Percentiles rank a stretch among this genome's conserved stretches.
Conservation (phyloP, 2,797 vertebrate species). For the Ptychobarbus kaznakovi region DNA sequence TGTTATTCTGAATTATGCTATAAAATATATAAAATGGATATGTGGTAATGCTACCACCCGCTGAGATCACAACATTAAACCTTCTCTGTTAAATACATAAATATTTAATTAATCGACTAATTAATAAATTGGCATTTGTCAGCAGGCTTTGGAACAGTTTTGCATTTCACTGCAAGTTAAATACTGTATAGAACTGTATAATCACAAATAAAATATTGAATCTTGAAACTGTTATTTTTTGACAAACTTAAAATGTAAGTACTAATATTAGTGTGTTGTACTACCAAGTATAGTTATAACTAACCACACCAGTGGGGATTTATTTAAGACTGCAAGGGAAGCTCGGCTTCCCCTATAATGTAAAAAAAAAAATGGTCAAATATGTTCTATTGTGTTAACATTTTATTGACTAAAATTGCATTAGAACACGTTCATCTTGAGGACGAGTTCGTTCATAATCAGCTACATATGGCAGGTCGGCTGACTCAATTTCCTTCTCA, state of each 20-base stretch:
- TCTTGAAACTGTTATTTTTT: too few species aligned
- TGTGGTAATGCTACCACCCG: not conserved
- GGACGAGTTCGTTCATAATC: too few species aligned
- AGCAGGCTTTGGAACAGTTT: not conserved
- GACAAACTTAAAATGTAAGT: not conserved
- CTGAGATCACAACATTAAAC: not conserved
- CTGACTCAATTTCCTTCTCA: too few species aligned
- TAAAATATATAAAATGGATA: constrained; percentile 18
- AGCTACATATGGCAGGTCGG: too few species aligned
- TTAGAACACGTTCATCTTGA: too few species aligned
- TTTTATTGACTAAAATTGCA: too few species aligned
- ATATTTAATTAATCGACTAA: not conserved
- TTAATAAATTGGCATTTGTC: not conserved
- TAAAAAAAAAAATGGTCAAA: too few species aligned
- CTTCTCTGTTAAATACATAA: not conserved
- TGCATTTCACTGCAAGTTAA: not conserved
- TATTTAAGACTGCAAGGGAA: too few species aligned
- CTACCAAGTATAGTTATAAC: not conserved
- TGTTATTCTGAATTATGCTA: constrained; percentile 44
- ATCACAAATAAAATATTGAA: not conserved
- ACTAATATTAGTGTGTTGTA: not conserved
- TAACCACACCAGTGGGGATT: not conserved
- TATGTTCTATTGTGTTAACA: too few species aligned
- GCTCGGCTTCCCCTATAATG: too few species aligned
- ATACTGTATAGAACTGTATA: not conserved